A percentile compares a stretch with the other conserved stretches of the same genome.
phyloP scores from a whole-genome alignment of 2,113 vertebrate genomes.

The Megaceryle maxima region DNA sequence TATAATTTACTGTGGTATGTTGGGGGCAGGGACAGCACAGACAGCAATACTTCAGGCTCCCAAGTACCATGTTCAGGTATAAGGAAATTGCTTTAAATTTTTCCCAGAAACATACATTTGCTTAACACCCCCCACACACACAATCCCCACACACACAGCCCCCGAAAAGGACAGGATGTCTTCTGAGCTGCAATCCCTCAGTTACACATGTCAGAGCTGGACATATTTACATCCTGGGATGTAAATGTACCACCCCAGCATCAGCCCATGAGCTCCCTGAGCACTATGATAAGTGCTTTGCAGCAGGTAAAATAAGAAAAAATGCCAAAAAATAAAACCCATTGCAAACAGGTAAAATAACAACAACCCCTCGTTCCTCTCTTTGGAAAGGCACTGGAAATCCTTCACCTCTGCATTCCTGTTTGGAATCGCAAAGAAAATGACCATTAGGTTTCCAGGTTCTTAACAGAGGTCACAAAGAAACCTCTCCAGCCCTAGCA shows the following conservation, averaged over 20 bases:
- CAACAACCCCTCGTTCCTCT: background rate
- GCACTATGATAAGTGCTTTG: rapidly evolving
- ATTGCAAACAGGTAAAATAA: background rate
- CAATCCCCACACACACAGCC: no score
- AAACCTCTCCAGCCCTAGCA: background rate
- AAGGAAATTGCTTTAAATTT: background rate
- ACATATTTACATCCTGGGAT: background rate
- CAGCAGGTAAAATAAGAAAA: no score
- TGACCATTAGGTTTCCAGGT: background rate
- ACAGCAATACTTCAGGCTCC: background rate
- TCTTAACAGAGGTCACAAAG: background rate
- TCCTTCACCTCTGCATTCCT: background rate
- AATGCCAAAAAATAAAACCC: no score
- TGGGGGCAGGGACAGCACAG: background rate
- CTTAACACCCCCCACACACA: background rate
- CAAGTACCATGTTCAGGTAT: background rate
- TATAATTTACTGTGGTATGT: background rate
- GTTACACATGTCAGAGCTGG: background rate
- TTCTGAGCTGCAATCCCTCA: background rate
- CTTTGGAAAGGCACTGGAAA: background rate
- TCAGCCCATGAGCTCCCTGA: background rate
- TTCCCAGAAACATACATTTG: background rate
- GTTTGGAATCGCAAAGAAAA: background rate
- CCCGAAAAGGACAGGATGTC: background rate
- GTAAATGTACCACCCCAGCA: background rate